A percentile compares a stretch with the other conserved stretches of the same genome.
phyloP scores from a whole-genome alignment of 2,797 vertebrate genomes.

The Sebastes hopkinsi region DNA sequence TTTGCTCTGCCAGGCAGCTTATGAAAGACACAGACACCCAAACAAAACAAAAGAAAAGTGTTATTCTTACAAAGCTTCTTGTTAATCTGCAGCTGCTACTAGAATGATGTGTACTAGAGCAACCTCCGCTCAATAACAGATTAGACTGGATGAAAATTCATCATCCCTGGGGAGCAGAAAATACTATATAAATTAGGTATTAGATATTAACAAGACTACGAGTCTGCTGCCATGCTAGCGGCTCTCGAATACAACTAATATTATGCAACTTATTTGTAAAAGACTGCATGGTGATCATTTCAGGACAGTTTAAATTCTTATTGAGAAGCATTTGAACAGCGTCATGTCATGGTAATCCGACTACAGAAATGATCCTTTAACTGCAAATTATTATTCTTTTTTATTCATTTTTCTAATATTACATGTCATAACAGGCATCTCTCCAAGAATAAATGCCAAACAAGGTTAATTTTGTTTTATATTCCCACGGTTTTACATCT shows the following conservation, averaged over 20 bases:
- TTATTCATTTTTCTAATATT: too few species aligned
- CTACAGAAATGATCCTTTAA: too few species aligned
- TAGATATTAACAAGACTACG: background rate
- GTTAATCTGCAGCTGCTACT: background rate
- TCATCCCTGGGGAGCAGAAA: background rate
- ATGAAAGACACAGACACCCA: slow-evolving; percentile 2
- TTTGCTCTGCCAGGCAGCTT: background rate
- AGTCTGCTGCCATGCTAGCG: too few species aligned
- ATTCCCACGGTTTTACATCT: background rate
- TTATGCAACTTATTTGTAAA: background rate
- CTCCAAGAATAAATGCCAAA: background rate
- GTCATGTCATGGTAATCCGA: background rate
- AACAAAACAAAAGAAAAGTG: background rate
- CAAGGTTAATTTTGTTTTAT: background rate
- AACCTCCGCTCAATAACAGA: background rate
- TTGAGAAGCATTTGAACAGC: background rate
- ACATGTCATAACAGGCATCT: background rate
- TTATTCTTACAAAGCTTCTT: background rate
- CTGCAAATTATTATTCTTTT: too few species aligned
- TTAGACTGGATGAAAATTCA: background rate
- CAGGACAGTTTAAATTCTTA: too few species aligned
- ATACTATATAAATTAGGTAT: background rate
- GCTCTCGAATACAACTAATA: background rate
- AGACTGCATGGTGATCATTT: too few species aligned
- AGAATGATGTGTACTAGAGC: background rate